Percentiles rank a stretch among this genome's conserved stretches.
phyloP scores from a whole-genome alignment of 1,140 invertebrate species.

The Myzus persicae region DNA sequence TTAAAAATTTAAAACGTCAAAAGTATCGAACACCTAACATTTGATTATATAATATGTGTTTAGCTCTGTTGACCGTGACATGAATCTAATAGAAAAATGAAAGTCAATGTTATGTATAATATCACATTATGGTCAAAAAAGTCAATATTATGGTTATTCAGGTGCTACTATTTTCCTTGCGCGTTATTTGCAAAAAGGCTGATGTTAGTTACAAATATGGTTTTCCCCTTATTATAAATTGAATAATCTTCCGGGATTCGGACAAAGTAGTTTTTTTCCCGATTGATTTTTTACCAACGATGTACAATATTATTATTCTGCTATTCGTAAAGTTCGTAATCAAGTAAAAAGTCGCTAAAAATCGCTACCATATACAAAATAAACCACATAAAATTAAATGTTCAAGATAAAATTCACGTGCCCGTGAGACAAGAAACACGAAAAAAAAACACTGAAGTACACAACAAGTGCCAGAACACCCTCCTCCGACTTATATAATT shows the following conservation, averaged over 20 bases:
- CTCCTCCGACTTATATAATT: too few species aligned
- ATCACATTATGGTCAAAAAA: too few species aligned
- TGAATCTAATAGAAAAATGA: background rate
- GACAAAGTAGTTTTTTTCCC: background rate
- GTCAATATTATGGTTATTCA: background rate
- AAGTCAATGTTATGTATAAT: background rate
- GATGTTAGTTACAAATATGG: background rate
- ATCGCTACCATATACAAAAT: too few species aligned
- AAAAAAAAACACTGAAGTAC: too few species aligned
- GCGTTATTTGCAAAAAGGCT: background rate
- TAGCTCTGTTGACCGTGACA: background rate
- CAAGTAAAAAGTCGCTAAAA: background rate
- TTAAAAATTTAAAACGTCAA: background rate
- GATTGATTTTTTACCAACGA: too few species aligned
- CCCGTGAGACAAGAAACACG: too few species aligned
- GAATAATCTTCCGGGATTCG: background rate
- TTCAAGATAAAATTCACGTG: too few species aligned
- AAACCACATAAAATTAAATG: too few species aligned
- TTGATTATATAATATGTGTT: background rate
- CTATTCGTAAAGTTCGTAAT: accelerated
- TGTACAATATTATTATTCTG: too few species aligned
- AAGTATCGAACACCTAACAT: background rate
- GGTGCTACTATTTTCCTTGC: background rate
- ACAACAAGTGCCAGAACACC: too few species aligned
- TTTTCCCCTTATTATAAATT: background rate